Evolutionary conservation across 2,797 vertebrate genomes (phyloP).

Genomic region (Gallinago nigripennis): DNA sequence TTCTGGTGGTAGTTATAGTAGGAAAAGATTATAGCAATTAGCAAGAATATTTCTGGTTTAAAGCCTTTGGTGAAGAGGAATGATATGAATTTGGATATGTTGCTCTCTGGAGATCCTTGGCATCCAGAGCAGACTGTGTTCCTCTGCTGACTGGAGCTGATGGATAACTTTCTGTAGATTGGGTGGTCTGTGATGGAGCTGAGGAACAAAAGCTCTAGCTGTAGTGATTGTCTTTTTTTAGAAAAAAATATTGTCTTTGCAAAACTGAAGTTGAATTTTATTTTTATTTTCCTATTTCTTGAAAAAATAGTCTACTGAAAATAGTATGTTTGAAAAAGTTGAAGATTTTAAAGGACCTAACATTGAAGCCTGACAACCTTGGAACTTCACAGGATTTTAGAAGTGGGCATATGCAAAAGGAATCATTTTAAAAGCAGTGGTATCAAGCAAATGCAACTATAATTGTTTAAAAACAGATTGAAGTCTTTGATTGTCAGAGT

Average conservation of each 20-base stretch:
- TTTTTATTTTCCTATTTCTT: background rate
- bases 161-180: background rate
- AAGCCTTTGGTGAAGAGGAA: background rate
- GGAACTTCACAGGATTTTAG: background rate
- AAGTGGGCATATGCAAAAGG: background rate
- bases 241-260: background rate
- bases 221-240: background rate
- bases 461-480: background rate
- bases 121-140: background rate
- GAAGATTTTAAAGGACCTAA: background rate
- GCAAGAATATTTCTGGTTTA: background rate
- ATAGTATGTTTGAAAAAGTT: background rate
- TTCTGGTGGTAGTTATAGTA: background rate
- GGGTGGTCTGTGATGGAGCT: background rate
- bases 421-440: background rate
- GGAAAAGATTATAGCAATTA: background rate
- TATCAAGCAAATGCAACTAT: background rate
- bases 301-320: background rate
- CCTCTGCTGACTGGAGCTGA: background rate
- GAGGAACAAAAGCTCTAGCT: background rate
- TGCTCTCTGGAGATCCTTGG: background rate
- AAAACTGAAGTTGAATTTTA: background rate
- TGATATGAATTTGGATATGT: background rate
- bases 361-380: background rate
- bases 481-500: background rate